Evolutionary conservation across 2,797 vertebrate genomes (phyloP), one percentile per base, ranked within the genome.

Genomic region (Loris lydekkerianus): DNA sequence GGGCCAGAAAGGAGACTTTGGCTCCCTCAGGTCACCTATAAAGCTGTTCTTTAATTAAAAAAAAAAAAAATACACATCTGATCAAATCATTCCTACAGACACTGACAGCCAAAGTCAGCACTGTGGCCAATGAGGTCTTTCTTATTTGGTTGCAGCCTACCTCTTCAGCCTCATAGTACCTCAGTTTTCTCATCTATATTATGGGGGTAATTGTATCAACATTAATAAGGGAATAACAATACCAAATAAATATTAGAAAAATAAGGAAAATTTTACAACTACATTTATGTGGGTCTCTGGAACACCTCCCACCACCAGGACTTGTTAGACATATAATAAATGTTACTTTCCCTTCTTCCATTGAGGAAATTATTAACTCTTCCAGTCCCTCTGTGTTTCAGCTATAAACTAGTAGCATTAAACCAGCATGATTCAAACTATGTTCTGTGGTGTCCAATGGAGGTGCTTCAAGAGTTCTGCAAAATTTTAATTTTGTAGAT

Each of bases 21-120:
- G 81, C 11, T 75, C 87, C 83, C 37, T 90, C 1, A 1, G 46
- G 69, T 89, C 93, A 65, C 63, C 85, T 97, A 97, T 97, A 98
- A 97, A 98, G 84, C 58, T 89, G 31, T 80, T 91, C 53, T 92
- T 92, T 25, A 67, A 83, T 82, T 18, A 18, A 20, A 49, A 46
- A 46, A 49, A 14, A 49, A 11, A 53, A 53, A 80, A 93, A 82
- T 10, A 27, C 34, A 56, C 34, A 76, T 8, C 5, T 49, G 21
- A 43, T 49, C 40, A 86, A 93, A 31, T 53, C 34, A 31, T 5
- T 72, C 31, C 56, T 61, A 37, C 15, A 84, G 75, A 61, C 65
- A 88, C 9, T 29, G 56, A 88, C 2, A 84, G 29, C 17, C 75
- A 73, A 63, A 91, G 23, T 69, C 49, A 89, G 31, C 5, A 34